These are phyloP conservation scores for Peromyscus nudipes DNA, from an alignment of 2,797 vertebrate species.

Conservation along the genomic window DNA sequence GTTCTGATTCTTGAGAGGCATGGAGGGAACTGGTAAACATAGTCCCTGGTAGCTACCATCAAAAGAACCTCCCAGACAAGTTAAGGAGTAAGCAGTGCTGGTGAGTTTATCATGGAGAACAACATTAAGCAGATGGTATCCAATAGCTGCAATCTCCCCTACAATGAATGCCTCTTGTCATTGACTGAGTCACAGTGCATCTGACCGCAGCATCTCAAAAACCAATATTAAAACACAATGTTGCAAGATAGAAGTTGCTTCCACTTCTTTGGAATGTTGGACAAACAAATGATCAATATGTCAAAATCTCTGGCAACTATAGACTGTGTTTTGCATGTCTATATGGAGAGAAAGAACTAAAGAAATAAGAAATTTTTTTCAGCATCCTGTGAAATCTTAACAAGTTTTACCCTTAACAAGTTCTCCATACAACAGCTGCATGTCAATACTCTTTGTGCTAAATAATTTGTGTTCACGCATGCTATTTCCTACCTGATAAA, in stretches of 20 bases:
- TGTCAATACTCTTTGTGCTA: background rate
- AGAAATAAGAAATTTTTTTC: background rate
- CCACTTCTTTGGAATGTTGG: constrained; percentile 39
- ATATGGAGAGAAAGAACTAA: background rate
- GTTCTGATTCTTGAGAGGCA: background rate
- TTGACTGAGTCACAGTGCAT: constrained; percentile 43
- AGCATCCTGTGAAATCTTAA: background rate
- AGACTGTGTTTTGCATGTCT: background rate
- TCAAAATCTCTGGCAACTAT: background rate
- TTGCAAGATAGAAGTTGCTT: constrained; percentile 41
- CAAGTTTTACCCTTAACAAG: background rate
- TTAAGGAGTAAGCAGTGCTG: background rate
- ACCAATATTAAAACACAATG: constrained; percentile 17
- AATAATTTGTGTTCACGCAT: background rate
- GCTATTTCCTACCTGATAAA: background rate
- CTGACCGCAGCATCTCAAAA: constrained; percentile 64
- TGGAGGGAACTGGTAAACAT: background rate
- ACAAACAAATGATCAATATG: constrained; percentile 51
- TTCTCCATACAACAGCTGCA: background rate
- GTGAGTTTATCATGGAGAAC: constrained; percentile 23
- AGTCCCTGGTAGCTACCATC: background rate
- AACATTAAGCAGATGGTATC: constrained; percentile 69
- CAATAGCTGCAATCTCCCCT: constrained; percentile 56
- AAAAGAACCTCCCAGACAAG: constrained; percentile 16
- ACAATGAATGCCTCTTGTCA: constrained; percentile 56